phyloP scores from a whole-genome alignment of 1,140 invertebrate species.

The Mylabris phalerata region DNA sequence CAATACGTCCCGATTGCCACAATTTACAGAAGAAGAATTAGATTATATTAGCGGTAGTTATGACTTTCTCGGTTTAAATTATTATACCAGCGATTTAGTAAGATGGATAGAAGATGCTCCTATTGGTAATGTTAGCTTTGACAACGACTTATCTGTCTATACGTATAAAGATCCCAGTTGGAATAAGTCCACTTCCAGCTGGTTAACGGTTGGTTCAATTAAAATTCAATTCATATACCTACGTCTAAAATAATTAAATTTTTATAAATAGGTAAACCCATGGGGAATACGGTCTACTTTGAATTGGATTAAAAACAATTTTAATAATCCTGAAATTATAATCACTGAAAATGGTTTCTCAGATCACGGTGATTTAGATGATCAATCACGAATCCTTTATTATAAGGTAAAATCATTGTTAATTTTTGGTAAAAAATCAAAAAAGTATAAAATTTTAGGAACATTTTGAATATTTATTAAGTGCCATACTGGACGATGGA shows the following conservation, averaged over 20 bases:
- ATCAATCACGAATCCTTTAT: conserved; percentile 18
- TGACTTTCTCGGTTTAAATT: conserved; percentile 57
- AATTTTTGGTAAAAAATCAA: too few relatives aligned
- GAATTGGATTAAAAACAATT: conserved; percentile 50
- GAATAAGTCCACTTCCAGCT: not conserved
- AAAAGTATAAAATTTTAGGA: conserved; percentile 5
- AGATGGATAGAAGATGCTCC: not conserved
- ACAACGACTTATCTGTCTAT: not conserved
- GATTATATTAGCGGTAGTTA: conserved; percentile 49
- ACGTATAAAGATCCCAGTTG: not conserved
- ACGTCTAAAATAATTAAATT: too few relatives aligned
- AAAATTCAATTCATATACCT: too few relatives aligned
- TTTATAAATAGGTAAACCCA: too few relatives aligned
- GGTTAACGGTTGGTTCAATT: not conserved
- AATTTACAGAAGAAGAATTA: conserved; percentile 55
- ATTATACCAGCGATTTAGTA: conserved; percentile 44
- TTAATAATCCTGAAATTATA: conserved; percentile 54
- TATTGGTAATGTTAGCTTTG: too few relatives aligned
- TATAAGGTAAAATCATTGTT: too few relatives aligned
- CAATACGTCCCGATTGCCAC: conserved; percentile 50
- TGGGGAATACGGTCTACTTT: too few relatives aligned
- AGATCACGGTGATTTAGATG: conserved; percentile 31
- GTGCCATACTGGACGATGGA: conserved; percentile 26
- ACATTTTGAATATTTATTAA: not conserved
- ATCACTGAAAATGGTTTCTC: conserved; percentile 67